A percentile compares a stretch with the other conserved stretches of the same genome.
Conservation (phyloP, 2,113 vertebrate species). For the Pollachius pollachius region DNA sequence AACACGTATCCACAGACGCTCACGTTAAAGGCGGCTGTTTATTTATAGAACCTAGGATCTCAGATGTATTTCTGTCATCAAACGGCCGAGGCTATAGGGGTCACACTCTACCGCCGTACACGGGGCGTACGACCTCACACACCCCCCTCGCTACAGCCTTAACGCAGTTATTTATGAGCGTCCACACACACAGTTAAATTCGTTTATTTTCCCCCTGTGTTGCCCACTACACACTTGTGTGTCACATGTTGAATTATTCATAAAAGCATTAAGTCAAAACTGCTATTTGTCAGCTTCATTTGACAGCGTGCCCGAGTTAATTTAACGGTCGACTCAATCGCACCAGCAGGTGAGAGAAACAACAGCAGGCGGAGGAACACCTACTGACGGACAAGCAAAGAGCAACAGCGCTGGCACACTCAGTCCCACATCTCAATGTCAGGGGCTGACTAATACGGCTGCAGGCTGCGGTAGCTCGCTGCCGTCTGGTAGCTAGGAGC, state of each 20-base stretch:
- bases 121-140: too few species aligned
- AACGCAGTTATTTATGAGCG: slow-evolving; percentile 34
- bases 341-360: not conserved
- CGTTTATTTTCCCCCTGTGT: not conserved
- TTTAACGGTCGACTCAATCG: slow-evolving; percentile 20
- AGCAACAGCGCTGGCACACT: not conserved
- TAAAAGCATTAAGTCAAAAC: slow-evolving; percentile 48
- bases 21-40: too few species aligned
- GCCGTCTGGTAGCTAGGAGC: too few species aligned
- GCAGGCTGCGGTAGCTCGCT: too few species aligned
- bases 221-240: slow-evolving; percentile 12
- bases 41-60: slow-evolving; percentile 46
- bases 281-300: slow-evolving; percentile 32
- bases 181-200: slow-evolving; percentile 30
- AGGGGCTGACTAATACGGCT: too few species aligned
- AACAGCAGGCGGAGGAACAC: not conserved
- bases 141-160: not conserved
- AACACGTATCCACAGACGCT: not conserved
- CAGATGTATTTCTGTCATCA: slow-evolving; percentile 56
- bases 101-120: too few species aligned
- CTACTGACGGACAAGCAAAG: not conserved
- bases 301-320: slow-evolving; percentile 20
- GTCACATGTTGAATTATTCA: slow-evolving; percentile 42
- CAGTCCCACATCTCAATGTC: too few species aligned
- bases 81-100: slow-evolving; percentile 18